Base-by-base conservation (phyloP, 1,140 invertebrate species). In the Aphelinus atriplicis region DNA sequence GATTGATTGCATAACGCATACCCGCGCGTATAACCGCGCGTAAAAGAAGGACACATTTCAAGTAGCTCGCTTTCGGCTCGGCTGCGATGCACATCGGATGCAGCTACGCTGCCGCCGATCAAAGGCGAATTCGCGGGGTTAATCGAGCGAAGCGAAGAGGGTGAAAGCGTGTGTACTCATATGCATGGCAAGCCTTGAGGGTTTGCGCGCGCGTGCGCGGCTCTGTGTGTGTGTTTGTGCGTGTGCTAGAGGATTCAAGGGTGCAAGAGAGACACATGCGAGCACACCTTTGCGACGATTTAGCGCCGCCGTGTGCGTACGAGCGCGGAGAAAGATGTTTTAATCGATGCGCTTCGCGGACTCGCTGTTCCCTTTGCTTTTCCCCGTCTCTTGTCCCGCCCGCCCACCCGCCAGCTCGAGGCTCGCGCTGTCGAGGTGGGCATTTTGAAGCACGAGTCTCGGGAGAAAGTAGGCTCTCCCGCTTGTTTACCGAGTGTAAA, bases 71-170 rank as follows among this genome's bases (percentile, higher is more conserved):
- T 57, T 57, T 57, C 56, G 56, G 48, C 64, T 66, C 47, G 43
- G 64, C 64, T 66, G 26, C 26, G 64, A 66, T 55, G 64, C 58
- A 53, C 58, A 61, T 71, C 50, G 57, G 64, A 71, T 56, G 61
- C 61, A 64, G 45, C 61, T 26, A 26, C 26, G 26, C 26, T 26
- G 63, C 64, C 55, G 61, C 43, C 58, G 51, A 64, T 56, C 70
- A 64, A 71, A 71, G 71, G 55, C 63, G 60, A 66, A 57, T 65
- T 73, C 62, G 46, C 63, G 26, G 60, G 56, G 71, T 66, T 73
- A 73, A 73, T 73, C 71, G 73, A 62, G 58, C 73, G 60, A 51
- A 48, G 53, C 72, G 48, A 10, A 71, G 69, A 55, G 50, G 48
- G 7, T 62, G 55, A 65, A 53, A 43, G 61, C 5, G 45, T 47